Percentiles rank a stretch among this genome's conserved stretches.
These are phyloP conservation scores for Trachelus troglodyta DNA, from an alignment of 2,888 invertebrate genomes.

Conservation along the genomic window DNA sequence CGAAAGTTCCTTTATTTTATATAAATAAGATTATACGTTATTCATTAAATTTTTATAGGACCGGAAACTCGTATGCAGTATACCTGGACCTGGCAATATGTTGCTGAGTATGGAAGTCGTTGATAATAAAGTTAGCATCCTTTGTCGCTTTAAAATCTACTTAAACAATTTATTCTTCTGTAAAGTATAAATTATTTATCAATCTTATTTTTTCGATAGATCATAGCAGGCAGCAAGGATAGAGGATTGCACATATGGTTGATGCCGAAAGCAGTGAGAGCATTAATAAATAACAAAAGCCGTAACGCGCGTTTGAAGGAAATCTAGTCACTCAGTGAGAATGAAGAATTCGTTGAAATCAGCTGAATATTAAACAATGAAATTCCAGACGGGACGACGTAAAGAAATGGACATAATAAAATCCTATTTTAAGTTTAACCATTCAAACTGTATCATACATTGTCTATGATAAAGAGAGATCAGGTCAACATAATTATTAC, in stretches of 20 bases:
- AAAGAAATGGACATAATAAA: background rate
- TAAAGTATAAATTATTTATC: slow-evolving; percentile 10
- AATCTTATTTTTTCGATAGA: slow-evolving; percentile 67
- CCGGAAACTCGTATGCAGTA: slow-evolving; percentile 71
- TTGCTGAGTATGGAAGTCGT: slow-evolving; percentile 77
- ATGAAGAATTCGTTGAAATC: background rate
- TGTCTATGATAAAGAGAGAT: background rate
- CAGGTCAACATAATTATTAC: background rate
- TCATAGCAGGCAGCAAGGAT: slow-evolving; percentile 78
- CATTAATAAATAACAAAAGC: slow-evolving; percentile 41
- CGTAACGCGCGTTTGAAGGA: slow-evolving; percentile 28
- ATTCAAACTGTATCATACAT: background rate
- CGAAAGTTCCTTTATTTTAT: slow-evolving; percentile 4
- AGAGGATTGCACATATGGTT: slow-evolving; percentile 75
- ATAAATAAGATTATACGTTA: background rate
- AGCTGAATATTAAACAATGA: background rate
- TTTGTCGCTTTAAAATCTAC: slow-evolving; percentile 5
- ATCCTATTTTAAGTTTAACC: background rate
- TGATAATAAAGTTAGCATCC: slow-evolving; percentile 71
- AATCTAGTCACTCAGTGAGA: slow-evolving; percentile 3
- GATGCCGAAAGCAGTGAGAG: slow-evolving; percentile 68
- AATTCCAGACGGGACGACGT: background rate
- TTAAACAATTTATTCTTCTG: slow-evolving; percentile 4
- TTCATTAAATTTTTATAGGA: slow-evolving; percentile 40
- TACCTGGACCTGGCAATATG: slow-evolving; percentile 79